Evolutionary conservation across 2,888 invertebrate genomes (phyloP), one percentile per base, ranked within the genome.

Genomic region (Ichneumoninae sp.): DNA sequence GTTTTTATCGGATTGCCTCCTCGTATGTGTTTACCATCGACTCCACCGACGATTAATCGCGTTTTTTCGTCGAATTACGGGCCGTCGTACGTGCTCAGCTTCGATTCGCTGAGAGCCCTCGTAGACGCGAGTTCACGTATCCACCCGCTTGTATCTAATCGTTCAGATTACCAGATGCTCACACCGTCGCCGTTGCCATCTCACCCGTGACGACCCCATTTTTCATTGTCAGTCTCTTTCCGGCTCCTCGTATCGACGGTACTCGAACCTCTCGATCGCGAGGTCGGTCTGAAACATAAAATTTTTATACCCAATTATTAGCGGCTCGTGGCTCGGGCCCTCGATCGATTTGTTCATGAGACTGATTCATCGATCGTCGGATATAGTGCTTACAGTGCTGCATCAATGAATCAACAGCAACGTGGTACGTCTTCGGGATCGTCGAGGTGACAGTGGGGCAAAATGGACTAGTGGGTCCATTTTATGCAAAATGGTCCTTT

Each of bases 131-230:
- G 13, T 60, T 40, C 16, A 10, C 60, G 80, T 83, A 85, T 82
- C 85, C 82, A 75, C 76, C 70, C 57, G 80, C 44, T 71, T 81
- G 66, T 86, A 86, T 86, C 86, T 86, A 86, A 86, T 86, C 85
- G 84, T 69, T 69, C 19, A 80, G 85, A 84, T 86, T 82, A 77
- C 66, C 75, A 62, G 82, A 82, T 77, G 70, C 44, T 80, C 52
- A 7, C 62, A 60, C 44, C 70, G 57, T 78, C 78, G 66, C 80
- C 26, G 74, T 75, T 68, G 65, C 71, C 75, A 47, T 16, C 44
- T 81, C 75, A 76, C 65, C 79, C 82, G 79, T 68, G 79, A 84
- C 84, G 84, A 84, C 82, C 82, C 57, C 76, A 52, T 79, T 84
- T 84, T 75, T 66, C 79, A 84, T 81, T 84, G 82, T 84, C 82